Base-by-base conservation (phyloP, 1,140 invertebrate species). In the Pachypeltis micranthus region DNA sequence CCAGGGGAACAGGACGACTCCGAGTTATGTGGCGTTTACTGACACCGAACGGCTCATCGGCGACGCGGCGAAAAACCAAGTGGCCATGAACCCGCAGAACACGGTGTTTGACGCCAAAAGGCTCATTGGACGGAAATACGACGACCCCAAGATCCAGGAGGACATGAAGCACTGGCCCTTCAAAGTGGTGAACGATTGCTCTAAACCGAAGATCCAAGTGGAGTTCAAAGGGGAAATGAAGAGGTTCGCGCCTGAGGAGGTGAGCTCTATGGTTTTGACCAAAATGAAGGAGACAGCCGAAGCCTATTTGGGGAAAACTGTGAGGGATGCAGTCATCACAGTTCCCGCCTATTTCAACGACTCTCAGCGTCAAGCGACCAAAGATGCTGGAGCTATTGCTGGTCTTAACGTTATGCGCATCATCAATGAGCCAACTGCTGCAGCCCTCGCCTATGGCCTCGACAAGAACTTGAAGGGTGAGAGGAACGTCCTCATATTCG, bases 1-100 rank as follows among this genome's bases (percentile, higher is more conserved):
- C 73, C 91, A 93, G 77, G 93, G n/a, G 23, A 95, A 94, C 76
- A 77, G 91, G 56, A 95, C 91, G 24, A 94, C 91, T 51, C 91
- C 91, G 7, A 88, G 86, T 60, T 94, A 91, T 73, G 91, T 96
- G 14, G 91, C 91, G 2, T 96, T 96, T 74, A 92, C 85, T 0
- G 84, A 85, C 67, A 78, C 77, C 0, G 83, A 85, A 66, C 74
- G 84, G 54, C 72, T 86, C 2, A 83, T 85, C 65, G 84, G 84
- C 51, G 83, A 86, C 76, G 82, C 82, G 24, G 87, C 87, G 1
- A 88, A 87, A 73, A 86, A 86, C 67, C 86, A 87, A 74, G 82
- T 85, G 68, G 80, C 80, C 63, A 80, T 85, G 77, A 90, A 91
- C 70, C 84, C 88, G 0, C 75, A 74, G 28, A 90, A 90, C 72